Evolutionary conservation across 1,140 invertebrate species (phyloP).

Genomic region (Drosophila yakuba): DNA sequence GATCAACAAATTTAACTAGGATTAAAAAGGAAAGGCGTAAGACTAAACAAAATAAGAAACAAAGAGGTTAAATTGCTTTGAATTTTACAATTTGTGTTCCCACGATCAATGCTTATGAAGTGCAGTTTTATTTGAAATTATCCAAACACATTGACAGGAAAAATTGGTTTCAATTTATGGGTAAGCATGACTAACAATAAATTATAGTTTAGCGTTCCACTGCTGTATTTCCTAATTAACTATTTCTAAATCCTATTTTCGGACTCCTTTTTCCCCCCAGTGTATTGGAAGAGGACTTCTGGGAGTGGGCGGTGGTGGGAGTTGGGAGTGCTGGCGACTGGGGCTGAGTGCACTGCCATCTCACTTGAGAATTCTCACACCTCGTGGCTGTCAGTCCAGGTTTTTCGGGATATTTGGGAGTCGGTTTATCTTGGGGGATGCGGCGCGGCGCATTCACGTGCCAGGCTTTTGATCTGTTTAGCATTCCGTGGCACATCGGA

Average conservation of each 20-base stretch:
- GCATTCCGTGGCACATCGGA: slow-evolving; percentile 77
- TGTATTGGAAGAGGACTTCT: not conserved
- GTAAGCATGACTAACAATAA: not conserved
- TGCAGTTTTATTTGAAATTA: no score
- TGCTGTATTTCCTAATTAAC: not conserved
- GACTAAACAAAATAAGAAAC: no score
- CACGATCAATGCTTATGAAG: no score
- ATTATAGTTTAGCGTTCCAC: not conserved
- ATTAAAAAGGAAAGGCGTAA: no score
- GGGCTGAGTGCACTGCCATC: slow-evolving; percentile 58
- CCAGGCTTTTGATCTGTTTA: slow-evolving; percentile 77
- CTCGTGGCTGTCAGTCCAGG: slow-evolving; percentile 43
- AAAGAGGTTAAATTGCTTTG: no score
- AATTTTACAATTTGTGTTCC: not conserved
- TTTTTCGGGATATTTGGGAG: slow-evolving; percentile 22
- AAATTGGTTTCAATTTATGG: no score
- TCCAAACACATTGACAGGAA: no score
- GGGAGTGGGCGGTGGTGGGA: slow-evolving; percentile 16
- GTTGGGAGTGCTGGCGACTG: not conserved
- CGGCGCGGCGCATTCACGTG: slow-evolving; percentile 53
- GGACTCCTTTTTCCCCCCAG: not conserved
- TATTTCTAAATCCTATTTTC: not conserved
- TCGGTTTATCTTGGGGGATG: not conserved
- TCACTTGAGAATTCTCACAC: slow-evolving; percentile 80
- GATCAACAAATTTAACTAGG: not conserved